Base-by-base conservation (phyloP, 2,888 invertebrate species). In the Aporophyla lueneburgensis region DNA sequence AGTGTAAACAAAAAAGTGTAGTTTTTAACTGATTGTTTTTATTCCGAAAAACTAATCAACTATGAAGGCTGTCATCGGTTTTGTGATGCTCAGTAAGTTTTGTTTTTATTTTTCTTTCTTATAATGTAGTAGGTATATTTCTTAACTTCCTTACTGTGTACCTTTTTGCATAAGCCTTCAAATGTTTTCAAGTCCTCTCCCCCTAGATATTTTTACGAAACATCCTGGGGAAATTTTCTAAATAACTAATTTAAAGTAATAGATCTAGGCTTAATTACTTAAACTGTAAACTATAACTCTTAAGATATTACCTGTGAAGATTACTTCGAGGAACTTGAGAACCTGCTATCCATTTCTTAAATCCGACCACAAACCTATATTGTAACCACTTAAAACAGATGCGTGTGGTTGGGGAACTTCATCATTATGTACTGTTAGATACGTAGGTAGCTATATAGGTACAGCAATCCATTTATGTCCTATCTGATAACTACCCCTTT, bases 21-120 rank as follows among this genome's bases (percentile, higher is more conserved):
- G 70, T 83, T 74, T 67, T 53, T 59, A 72, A 51, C 54, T 24
- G 19, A 65, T 70, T 53, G 33, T 65, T 78, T 83, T 87, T 79
- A 78, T 69, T 67, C 33, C 43, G 46, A 76, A 56, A 67, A 79
- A 74, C 62, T 68, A 80, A 76, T 88, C 85, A 71, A 91, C 87
- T 89, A 92, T 94, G 94, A 94, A 94, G 93, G 91, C 86, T 85
- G 87, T 90, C 21, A 63, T 93, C 78, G 87, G 87, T 86, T 90
- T 94, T 79, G 80, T 91, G 56, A 82, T 92, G 81, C 71, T 93
- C 76, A 81, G 94, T 94, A 90, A 93, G 94, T 93, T 85, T 63
- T 63, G 63, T 85, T 86, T 84, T 73, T 84, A 71, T 84, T 82
- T 81, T 66, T 78, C 46, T 79, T 72, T 19, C 24, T 49, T 49